Evolutionary conservation across 2,113 vertebrate genomes (phyloP), one percentile per base, ranked within the genome.

Genomic region (Boulengeromyrus knoepffleri): DNA sequence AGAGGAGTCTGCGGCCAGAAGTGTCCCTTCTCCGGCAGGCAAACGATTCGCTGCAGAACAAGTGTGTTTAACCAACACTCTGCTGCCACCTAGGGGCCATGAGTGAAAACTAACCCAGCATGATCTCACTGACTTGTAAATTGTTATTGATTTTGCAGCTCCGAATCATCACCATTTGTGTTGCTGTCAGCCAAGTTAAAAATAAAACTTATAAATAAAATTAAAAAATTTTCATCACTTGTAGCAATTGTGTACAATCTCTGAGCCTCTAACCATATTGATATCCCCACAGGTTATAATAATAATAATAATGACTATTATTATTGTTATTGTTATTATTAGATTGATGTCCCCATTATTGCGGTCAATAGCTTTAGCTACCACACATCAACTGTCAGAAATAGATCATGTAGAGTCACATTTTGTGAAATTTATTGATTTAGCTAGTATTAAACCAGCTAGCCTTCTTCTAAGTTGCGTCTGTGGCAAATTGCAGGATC

Each of bases 41-140:
- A 89, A 97, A 97, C 92, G 94, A 96, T 88, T 95, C 96, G 70
- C 94, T 97, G 52, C 96, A 97, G 90, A 96, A 94, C 95, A 97
- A 96, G 96, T 97, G 93, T 94, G 96, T 92, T 47, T 62, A 19
- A 21, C 13, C 8, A 53, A 1, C 39, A 46, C 50, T 52, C 24
- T 89, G 56, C 88, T 56, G 88, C 77, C 91, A 36, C 17, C 90
- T 88, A 87, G 46, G 27, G 47, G 47, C 47, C 39, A 90, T n/a
- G 46, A 36, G 42, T 53, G 36, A 42, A 80, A 74, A 39, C 42
- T 42, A 39, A 42, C 74, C 74, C 36, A 80, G 36, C 15, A 80
- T 39, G 74, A 80, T 80, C 36, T 80, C 74, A 80, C 39, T 80
- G 5, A 42, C 6, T 39, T 80, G 31, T 42, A 80, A 80, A 80